phyloP scores from a whole-genome alignment of 1,140 invertebrate genomes.

The Drosophila sp. region DNA sequence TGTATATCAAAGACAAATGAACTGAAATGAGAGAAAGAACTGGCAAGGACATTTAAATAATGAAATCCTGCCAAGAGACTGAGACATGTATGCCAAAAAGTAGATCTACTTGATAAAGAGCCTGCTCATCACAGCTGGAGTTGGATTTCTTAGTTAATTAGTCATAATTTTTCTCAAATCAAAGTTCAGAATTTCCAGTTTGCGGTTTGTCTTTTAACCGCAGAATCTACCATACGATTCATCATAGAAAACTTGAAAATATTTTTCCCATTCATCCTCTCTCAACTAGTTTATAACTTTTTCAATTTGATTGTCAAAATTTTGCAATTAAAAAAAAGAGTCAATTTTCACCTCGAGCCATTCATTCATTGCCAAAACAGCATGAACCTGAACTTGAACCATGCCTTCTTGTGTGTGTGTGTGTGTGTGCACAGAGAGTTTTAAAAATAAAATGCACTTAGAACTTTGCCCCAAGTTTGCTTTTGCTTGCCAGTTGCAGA shows the following conservation, averaged over 20 bases:
- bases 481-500: conserved; percentile 47
- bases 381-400: conserved; percentile 27
- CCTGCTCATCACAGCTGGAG: too few species aligned
- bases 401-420: conserved; percentile 11
- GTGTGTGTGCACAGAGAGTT: conserved; percentile 37
- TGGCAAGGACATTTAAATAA: too few species aligned
- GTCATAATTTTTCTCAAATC: too few species aligned
- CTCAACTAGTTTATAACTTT: neutral
- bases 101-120: too few species aligned
- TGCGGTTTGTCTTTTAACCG: too few species aligned
- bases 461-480: conserved; percentile 45
- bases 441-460: conserved; percentile 44
- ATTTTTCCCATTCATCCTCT: neutral
- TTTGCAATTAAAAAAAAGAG: neutral
- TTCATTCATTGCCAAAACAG: neutral
- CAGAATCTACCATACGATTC: too few species aligned
- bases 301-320: neutral
- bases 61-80: too few species aligned
- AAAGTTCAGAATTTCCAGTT: too few species aligned
- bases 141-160: too few species aligned
- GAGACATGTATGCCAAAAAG: too few species aligned
- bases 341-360: conserved; percentile 7
- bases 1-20: conserved; percentile 8
- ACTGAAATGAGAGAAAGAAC: neutral
- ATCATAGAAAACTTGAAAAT: too few species aligned